phyloP scores from a whole-genome alignment of 2,797 vertebrate species.

The Diplodus puntazzo region DNA sequence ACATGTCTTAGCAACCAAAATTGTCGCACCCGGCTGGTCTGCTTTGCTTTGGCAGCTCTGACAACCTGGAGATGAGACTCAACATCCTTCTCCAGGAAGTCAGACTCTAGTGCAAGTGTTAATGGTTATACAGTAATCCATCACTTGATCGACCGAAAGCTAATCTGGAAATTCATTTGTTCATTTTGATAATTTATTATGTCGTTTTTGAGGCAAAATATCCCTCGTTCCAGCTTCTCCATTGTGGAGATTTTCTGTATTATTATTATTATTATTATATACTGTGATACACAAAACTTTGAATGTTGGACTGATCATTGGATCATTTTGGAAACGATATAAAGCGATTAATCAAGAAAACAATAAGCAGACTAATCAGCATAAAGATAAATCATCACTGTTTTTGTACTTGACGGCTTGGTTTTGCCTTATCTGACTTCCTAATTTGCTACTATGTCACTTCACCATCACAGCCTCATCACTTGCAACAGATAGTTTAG shows the following conservation, averaged over 20 bases:
- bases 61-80: no score
- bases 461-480: neutral
- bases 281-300: no score
- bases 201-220: neutral
- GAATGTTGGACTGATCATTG: no score
- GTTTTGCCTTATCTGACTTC: neutral
- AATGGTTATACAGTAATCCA: neutral
- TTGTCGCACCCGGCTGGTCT: no score
- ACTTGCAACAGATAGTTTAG: neutral
- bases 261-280: no score
- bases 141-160: neutral
- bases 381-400: neutral
- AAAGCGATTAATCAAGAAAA: no score
- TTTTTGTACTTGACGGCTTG: neutral
- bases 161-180: neutral
- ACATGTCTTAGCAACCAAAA: no score
- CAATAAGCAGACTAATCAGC: no score
- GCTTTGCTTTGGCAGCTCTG: no score
- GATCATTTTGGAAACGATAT: no score
- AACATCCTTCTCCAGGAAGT: no score
- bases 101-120: neutral
- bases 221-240: neutral
- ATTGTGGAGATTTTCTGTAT: no score
- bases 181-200: neutral
- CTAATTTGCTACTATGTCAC: neutral